These are phyloP conservation scores for Sitobion miscanthi DNA, from an alignment of 1,140 invertebrate species.

Conservation along the genomic window DNA sequence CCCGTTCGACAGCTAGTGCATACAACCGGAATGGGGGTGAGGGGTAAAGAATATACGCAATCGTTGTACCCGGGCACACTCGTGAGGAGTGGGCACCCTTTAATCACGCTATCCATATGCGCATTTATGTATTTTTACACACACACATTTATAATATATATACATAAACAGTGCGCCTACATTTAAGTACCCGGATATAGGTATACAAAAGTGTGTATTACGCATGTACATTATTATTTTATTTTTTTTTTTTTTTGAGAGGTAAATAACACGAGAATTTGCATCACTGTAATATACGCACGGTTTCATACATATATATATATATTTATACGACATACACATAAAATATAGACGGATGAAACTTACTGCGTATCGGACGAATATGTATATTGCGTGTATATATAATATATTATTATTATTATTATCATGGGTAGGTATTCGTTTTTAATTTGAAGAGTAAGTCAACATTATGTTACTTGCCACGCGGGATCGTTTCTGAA, in stretches of 20 bases:
- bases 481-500: no score
- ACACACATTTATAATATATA: not conserved
- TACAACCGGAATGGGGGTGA: not conserved
- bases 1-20: not conserved
- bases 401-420: no score
- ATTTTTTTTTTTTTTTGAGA: not conserved
- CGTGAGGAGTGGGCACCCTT: not conserved
- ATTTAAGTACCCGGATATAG: conserved; percentile 1
- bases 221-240: not conserved
- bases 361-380: no score
- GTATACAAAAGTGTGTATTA: not conserved
- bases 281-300: not conserved
- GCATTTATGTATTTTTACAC: not conserved
- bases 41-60: not conserved
- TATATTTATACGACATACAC: not conserved
- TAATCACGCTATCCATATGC: conserved; percentile 21
- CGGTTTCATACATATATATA: not conserved
- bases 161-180: not conserved
- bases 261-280: not conserved
- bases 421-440: no score
- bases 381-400: no score
- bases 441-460: no score
- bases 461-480: no score
- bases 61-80: not conserved
- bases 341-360: no score